Base-by-base conservation (phyloP, 2,113 vertebrate species). In the Laticauda laticaudata region DNA sequence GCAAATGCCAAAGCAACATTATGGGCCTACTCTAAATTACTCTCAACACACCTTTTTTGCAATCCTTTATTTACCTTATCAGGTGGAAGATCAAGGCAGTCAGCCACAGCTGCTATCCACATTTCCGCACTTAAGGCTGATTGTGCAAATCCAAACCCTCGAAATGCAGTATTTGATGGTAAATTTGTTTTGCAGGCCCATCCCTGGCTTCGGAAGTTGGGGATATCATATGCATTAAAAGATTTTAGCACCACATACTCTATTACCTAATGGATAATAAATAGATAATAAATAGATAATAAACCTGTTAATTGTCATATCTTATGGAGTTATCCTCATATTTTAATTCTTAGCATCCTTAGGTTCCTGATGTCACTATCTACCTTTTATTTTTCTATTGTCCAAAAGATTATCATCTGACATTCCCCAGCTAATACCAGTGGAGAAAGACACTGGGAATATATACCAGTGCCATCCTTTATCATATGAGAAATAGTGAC, bases 161-260 rank as follows among this genome's bases (percentile, higher is more conserved):
- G 92, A 94, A 99, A 99, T 64, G 98, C 96, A 0, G 98, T 98
- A 93, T 98, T 99, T 90, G 98, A 99, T 23, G 98, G 98, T 93
- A 99, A 95, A 96, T 99, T 98, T 34, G 98, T 99, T 94, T 96
- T 98, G 97, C 98, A 99, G 93, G 97, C 95, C 0, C 93, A 94
- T 0, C 94, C 93, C 0, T 51, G 89, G 69, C 98, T 98, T 51
- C 94, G 95, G 93, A 98, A 96, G 96, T 99, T 98, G 5, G 97
- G 98, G 93, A 99, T 98, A 92, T 96, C 91, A 93, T 99, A 99
- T 2, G 97, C 93, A 18, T 97, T 98, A 95, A 98, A 98, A 69
- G 98, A 94, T 95, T 98, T 98, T 53, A 99, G 95, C 29, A 98
- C 91, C 57, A 96, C 91, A 85, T 94, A 97, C 45, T 97, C 97